Percentiles rank a stretch among this genome's conserved stretches.
These are phyloP conservation scores for Zosterops pallidus DNA, from an alignment of 2,113 vertebrate species.

Conservation along the genomic window DNA sequence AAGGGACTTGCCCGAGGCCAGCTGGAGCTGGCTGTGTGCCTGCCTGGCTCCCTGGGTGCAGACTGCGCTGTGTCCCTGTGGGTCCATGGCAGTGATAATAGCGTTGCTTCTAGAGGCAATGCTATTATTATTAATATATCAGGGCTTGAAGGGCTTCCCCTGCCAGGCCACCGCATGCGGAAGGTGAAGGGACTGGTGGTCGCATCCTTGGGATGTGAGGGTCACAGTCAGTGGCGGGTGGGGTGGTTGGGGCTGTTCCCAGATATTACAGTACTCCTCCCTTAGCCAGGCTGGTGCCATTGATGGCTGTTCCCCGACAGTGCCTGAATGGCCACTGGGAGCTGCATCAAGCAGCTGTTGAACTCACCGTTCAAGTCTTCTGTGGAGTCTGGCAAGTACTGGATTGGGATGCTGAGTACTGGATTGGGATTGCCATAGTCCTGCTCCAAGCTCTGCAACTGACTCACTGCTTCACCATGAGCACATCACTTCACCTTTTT, in stretches of 20 bases:
- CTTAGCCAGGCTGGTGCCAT: not conserved
- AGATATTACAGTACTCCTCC: not conserved
- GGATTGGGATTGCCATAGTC: not conserved
- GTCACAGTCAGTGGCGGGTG: not conserved
- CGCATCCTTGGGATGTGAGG: not conserved
- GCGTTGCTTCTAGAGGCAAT: not conserved
- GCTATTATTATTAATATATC: not conserved
- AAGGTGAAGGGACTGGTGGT: not conserved
- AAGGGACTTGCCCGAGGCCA: not conserved
- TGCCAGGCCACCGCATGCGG: not conserved
- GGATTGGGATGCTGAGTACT: not conserved
- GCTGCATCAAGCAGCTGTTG: not conserved
- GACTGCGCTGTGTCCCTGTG: accelerated
- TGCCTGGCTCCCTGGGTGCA: accelerated
- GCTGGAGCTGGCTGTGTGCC: not conserved
- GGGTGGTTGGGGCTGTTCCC: not conserved
- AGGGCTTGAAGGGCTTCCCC: not conserved
- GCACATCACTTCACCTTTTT: constrained; percentile 1
- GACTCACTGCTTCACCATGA: constrained; percentile 10
- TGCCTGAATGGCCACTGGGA: not conserved
- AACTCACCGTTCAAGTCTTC: not conserved
- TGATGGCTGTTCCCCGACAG: accelerated
- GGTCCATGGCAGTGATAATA: not conserved
- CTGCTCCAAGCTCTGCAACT: not conserved
- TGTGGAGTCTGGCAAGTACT: accelerated